Evolutionary conservation across 2,797 vertebrate genomes (phyloP).

Genomic region (Acanthurus lineatus): DNA sequence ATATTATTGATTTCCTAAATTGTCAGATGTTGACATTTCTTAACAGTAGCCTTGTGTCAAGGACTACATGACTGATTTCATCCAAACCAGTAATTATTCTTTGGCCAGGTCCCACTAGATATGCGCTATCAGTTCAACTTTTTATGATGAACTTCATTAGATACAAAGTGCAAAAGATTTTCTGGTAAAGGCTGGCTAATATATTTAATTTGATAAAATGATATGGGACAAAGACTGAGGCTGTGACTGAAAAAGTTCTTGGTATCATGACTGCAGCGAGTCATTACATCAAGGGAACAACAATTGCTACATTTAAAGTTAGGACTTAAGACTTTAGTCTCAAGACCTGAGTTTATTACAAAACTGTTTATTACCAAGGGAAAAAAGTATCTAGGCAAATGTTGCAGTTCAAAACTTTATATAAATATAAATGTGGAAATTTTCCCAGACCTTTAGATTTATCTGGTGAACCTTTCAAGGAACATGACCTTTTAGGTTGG

Average conservation of each 20-base stretch:
- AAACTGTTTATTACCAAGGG: too few species aligned
- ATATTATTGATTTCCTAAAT: background rate
- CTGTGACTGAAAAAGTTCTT: background rate
- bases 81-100: conserved; percentile 63
- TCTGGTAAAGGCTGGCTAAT: background rate
- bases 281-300: too few species aligned
- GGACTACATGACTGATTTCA: conserved; percentile 46
- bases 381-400: too few species aligned
- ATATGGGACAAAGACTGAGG: background rate
- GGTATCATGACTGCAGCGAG: background rate
- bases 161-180: conserved; percentile 55
- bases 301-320: too few species aligned
- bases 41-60: conserved; percentile 60
- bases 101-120: conserved; percentile 49
- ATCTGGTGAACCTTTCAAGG: too few species aligned
- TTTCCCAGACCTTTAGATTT: too few species aligned
- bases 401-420: too few species aligned
- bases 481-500: too few species aligned
- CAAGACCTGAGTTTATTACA: too few species aligned
- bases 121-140: conserved; percentile 57
- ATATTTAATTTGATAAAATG: conserved; percentile 32
- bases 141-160: conserved; percentile 45
- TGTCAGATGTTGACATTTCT: conserved; percentile 46
- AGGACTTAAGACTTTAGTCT: too few species aligned
- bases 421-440: too few species aligned